A percentile compares a stretch with the other conserved stretches of the same genome.
phyloP scores from a whole-genome alignment of 2,888 invertebrate genomes.

The Andrena bicolor region DNA sequence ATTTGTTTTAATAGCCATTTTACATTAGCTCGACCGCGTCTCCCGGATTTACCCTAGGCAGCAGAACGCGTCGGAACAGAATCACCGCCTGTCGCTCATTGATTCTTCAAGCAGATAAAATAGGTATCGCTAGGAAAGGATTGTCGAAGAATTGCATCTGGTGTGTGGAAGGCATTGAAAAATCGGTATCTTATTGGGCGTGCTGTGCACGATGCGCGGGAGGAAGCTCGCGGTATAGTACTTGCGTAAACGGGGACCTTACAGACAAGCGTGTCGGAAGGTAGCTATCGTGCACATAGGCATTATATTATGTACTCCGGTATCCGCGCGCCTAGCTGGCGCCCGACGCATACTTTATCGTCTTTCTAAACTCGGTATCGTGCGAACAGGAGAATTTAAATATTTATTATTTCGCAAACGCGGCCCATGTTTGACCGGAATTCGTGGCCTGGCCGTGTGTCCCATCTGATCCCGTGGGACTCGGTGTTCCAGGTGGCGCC shows the following conservation, averaged over 20 bases:
- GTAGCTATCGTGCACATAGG: constrained; percentile 66
- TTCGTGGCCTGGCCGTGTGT: constrained; percentile 9
- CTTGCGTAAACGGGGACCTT: constrained; percentile 60
- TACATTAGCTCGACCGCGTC: no score
- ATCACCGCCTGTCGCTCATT: no score
- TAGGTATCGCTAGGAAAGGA: no score
- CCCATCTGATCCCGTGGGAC: constrained; percentile 35
- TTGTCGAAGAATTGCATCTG: background rate
- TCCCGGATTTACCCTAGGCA: no score
- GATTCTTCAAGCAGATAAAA: no score
- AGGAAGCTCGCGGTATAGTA: constrained; percentile 28
- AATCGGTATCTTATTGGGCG: background rate
- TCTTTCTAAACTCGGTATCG: constrained; percentile 69
- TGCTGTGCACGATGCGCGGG: constrained; percentile 35
- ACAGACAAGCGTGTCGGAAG: constrained; percentile 70
- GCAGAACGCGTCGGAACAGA: no score
- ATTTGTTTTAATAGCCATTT: no score
- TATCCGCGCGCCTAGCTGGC: constrained; percentile 79
- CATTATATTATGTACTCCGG: constrained; percentile 64
- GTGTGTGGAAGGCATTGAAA: background rate
- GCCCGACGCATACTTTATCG: constrained; percentile 76
- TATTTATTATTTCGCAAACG: constrained; percentile 70
- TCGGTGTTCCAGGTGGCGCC: constrained; percentile 52
- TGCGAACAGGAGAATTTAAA: constrained; percentile 71
- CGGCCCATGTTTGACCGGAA: constrained; percentile 32